Conservation (phyloP, 1,140 invertebrate species). For the Drosophila melanogaster region Release_6_plus_ISO1_MT NT_033777.3:26599501-26600000, state of each 20-base stretch:
- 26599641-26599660: constrained; percentile 70
- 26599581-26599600: constrained; percentile 44
- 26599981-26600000: constrained; percentile 70
- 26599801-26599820: constrained; percentile 61
- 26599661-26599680: constrained; percentile 20
- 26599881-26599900: constrained; percentile 80
- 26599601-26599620: constrained; percentile 7
- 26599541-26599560: constrained; percentile 41
- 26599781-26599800: constrained; percentile 62
- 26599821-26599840: constrained; percentile 55
- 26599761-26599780: constrained; percentile 62
- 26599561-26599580: constrained; percentile 26
- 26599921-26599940: constrained; percentile 66
- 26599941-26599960: constrained; percentile 8
- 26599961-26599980: constrained; percentile 37
- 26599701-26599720: background rate
- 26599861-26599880: constrained; percentile 1
- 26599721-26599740: constrained; percentile 3
- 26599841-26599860: constrained; percentile 19
- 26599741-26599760: constrained; percentile 11
- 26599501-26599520: constrained; percentile 12
- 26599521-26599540: constrained; percentile 43
- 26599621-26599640: constrained; percentile 69
- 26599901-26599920: constrained; percentile 75
- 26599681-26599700: background rate